A percentile compares a stretch with the other conserved stretches of the same genome.
Conservation (phyloP, 2,888 invertebrate genomes). For the Ariolimax columbianus region DNA sequence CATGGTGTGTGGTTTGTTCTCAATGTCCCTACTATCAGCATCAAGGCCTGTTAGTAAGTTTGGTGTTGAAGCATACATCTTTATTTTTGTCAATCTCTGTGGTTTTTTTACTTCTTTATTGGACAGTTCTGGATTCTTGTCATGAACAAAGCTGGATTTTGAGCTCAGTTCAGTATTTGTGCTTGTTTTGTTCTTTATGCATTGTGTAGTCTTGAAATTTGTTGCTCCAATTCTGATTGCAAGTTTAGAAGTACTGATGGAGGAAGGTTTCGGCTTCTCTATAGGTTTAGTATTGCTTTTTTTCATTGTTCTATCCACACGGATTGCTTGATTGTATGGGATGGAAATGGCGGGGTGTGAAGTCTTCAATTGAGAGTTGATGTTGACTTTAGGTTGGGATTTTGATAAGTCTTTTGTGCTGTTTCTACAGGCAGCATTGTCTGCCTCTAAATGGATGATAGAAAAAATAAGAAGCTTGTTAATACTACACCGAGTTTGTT, state of each 20-base stretch:
- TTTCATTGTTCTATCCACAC: constrained; percentile 6
- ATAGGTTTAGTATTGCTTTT: background rate
- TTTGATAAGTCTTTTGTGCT: background rate
- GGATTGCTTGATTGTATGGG: background rate
- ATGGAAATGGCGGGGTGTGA: background rate
- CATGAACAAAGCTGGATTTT: background rate
- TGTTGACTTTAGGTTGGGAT: background rate
- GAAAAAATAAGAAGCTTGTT: background rate
- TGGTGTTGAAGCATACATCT: constrained; percentile 63
- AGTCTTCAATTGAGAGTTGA: background rate
- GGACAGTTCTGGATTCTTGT: background rate
- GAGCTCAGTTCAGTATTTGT: background rate
- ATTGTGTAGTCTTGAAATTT: constrained; percentile 38
- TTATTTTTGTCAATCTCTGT: constrained; percentile 43
- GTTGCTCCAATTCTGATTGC: constrained; percentile 31
- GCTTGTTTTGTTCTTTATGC: constrained; percentile 39
- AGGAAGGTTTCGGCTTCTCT: background rate
- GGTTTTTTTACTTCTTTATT: constrained; percentile 21
- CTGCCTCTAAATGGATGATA: background rate
- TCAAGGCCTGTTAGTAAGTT: constrained; percentile 54
- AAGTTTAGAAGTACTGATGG: background rate
- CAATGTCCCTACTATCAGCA: constrained; percentile 56
- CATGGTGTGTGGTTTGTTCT: constrained; percentile 4
- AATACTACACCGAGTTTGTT: background rate
- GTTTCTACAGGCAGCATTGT: background rate